A percentile compares a stretch with the other conserved stretches of the same genome.
Conservation (phyloP, 2,113 vertebrate genomes). For the Rhodinocichla rosea region DNA sequence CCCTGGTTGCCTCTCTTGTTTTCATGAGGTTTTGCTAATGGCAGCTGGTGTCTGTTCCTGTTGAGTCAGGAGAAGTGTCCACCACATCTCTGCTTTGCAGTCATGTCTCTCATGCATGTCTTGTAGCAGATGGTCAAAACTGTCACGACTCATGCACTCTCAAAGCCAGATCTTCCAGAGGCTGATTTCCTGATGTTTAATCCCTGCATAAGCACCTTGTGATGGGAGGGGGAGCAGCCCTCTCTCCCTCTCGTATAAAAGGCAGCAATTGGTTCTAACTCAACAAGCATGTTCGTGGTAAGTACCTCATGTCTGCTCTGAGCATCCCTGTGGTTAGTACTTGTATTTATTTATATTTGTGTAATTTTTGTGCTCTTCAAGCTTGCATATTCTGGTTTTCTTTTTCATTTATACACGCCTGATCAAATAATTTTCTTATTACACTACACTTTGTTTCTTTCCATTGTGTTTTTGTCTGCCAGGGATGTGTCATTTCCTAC, state of each 20-base stretch:
- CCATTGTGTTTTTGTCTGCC: background rate
- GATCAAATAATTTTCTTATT: background rate
- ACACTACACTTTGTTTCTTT: background rate
- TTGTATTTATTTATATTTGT: background rate
- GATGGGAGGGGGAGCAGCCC: background rate
- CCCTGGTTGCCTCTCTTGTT: background rate
- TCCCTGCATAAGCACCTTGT: background rate
- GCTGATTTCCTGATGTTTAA: background rate
- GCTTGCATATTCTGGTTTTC: background rate
- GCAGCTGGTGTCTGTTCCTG: background rate
- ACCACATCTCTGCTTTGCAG: background rate
- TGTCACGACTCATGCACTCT: background rate
- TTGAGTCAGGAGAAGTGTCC: background rate
- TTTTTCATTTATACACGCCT: background rate
- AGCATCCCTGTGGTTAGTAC: background rate
- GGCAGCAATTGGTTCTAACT: rapidly evolving
- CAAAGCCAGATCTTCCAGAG: background rate
- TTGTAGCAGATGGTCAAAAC: background rate
- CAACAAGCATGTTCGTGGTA: rapidly evolving
- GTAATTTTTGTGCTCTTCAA: background rate
- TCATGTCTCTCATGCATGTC: background rate
- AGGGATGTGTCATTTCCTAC: background rate
- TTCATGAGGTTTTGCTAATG: background rate
- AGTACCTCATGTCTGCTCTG: background rate
- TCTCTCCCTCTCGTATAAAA: background rate